Percentiles rank a stretch among this genome's conserved stretches.
phyloP scores from a whole-genome alignment of 2,113 vertebrate species.

The Vulpes vulpes region DNA sequence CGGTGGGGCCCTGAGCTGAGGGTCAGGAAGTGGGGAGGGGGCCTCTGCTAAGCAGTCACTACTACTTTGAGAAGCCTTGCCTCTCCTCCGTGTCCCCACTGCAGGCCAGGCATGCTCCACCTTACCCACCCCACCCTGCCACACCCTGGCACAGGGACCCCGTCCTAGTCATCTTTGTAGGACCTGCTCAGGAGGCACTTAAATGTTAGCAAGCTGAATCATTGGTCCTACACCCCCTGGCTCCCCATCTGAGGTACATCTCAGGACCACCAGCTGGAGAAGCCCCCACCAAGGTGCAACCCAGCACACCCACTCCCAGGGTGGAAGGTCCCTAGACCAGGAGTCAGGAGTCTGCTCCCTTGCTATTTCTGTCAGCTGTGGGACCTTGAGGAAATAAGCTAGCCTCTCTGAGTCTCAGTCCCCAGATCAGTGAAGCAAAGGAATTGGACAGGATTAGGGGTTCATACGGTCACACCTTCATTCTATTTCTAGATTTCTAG shows the following conservation, averaged over 20 bases:
- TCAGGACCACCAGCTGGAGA: not conserved
- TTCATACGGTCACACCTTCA: not conserved
- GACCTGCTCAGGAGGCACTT: not conserved
- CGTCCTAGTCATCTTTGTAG: rapidly evolving
- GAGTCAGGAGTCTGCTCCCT: not conserved
- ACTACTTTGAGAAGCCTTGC: not conserved
- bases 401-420: not conserved
- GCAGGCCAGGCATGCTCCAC: not conserved
- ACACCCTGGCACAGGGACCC: not conserved
- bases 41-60: not conserved
- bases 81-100: too few relatives aligned
- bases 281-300: not conserved
- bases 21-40: not conserved
- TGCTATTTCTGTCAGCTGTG: not conserved
- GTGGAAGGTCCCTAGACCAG: not conserved
- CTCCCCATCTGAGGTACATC: not conserved
- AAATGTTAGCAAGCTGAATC: not conserved
- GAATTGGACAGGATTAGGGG: too few relatives aligned
- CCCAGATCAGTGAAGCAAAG: not conserved
- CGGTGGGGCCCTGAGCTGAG: not conserved
- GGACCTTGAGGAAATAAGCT: not conserved
- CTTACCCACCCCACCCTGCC: too few relatives aligned
- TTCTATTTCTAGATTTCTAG: not conserved
- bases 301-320: not conserved
- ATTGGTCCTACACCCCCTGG: rapidly evolving